Evolutionary conservation across 2,797 vertebrate genomes (phyloP), one percentile per base, ranked within the genome.

Genomic region (Valencia hispanica): DNA sequence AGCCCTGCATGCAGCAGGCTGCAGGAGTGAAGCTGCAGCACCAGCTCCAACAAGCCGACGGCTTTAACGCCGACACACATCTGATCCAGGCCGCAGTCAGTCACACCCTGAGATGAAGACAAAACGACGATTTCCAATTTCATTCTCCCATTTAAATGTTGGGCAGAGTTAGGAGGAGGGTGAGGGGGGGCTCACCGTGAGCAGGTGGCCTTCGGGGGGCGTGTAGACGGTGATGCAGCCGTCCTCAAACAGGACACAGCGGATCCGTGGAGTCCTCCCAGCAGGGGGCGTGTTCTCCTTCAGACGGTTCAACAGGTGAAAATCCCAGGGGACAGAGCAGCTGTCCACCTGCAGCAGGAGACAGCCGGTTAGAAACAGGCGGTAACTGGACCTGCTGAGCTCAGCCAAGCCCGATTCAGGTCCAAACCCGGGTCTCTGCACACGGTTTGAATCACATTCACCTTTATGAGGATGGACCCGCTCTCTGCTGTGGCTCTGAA

Each of bases 391-490:
- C 15, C 55, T 7, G 55, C 55, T 18, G 55, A 30, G 30, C 27
- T n/a, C 55, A 59, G 45, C 8, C 55, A 32, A 27, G n/a, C 15
- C 55, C 14, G 45, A 15, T 9, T 7, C 50, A 1, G 47, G 15
- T 48, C 47, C 47, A 5, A 20, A 3, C 6, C 47, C 15, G 11
- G 14, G 22, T 5, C 25, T 10, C 7, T 34, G 20, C 61, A 18
- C 10, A n/a, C 32, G 20, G n/a, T 32, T 8, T 63, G 7, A 36
- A 51, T 41, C 5, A 7, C 30, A 5, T 20, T 73, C 68, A 97
- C 96, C 97, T 97, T 97, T 79, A 97, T 78, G 72, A 94, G 77
- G 73, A 93, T 87, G 2, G 79, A 77, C 5, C 78, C 66, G 70
- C 81, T 79, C 63, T 86, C 79, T 43, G 85, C 50, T 8, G 4